These are phyloP conservation scores for Pachycephala philippinensis DNA, from an alignment of 2,113 vertebrate genomes.

Conservation along the genomic window DNA sequence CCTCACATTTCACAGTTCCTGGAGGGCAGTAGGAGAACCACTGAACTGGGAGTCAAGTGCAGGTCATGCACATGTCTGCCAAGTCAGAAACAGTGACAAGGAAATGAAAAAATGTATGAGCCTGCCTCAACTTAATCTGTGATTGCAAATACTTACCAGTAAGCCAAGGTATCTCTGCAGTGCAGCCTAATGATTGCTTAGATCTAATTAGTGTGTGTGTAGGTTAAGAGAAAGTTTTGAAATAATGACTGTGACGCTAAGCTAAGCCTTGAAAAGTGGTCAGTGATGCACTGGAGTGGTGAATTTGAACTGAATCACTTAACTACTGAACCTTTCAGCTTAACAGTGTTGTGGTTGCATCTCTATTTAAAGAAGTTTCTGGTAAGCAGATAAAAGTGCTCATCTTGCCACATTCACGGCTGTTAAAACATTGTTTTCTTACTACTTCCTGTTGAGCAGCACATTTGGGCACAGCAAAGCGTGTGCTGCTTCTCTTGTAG, in stretches of 20 bases:
- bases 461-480: background rate
- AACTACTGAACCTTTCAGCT: background rate
- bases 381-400: conserved; percentile 22
- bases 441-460: background rate
- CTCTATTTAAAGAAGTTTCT: conserved; percentile 40
- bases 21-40: background rate
- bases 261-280: background rate
- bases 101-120: background rate
- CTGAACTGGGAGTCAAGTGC: background rate
- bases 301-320: background rate
- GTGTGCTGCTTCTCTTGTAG: background rate
- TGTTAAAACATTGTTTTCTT: conserved; percentile 19
- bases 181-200: background rate
- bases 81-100: background rate
- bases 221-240: background rate
- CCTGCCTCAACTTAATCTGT: background rate
- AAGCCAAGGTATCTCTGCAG: background rate
- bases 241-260: background rate
- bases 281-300: background rate
- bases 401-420: background rate
- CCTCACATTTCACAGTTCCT: background rate
- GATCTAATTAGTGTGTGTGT: background rate
- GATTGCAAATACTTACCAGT: background rate
- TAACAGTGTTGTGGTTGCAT: background rate
- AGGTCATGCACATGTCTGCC: background rate